Conservation (phyloP, 2,888 invertebrate species). For the Drymonia ruficornis region DNA sequence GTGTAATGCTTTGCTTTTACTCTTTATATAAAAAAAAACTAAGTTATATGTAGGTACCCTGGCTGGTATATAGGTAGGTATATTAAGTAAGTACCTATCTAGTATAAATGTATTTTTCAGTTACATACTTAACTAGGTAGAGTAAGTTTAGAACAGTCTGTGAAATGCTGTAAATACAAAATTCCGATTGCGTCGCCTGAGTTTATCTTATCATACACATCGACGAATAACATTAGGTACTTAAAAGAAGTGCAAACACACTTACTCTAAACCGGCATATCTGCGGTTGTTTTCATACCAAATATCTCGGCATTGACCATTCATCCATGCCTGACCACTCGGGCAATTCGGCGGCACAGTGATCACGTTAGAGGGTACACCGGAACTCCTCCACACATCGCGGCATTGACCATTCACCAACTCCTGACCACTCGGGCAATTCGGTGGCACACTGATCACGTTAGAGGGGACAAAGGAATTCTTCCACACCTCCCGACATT, state of each 20-base stretch:
- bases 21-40: too few relatives aligned
- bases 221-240: constrained; percentile 2
- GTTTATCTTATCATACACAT: constrained; percentile 7
- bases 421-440: constrained; percentile 41
- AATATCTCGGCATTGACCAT: constrained; percentile 37
- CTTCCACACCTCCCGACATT: constrained; percentile 34
- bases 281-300: constrained; percentile 11
- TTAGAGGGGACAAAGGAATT: constrained; percentile 20
- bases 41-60: too few relatives aligned
- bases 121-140: neutral
- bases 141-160: too few relatives aligned
- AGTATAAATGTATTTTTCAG: too few relatives aligned
- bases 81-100: too few relatives aligned
- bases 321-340: constrained; percentile 35
- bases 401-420: constrained; percentile 38
- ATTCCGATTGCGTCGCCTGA: neutral
- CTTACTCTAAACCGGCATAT: constrained; percentile 5
- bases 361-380: constrained; percentile 25
- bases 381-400: constrained; percentile 28
- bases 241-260: neutral
- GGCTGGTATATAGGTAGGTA: too few relatives aligned
- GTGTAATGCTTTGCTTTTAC: too few relatives aligned
- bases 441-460: constrained; percentile 40
- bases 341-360: constrained; percentile 48
- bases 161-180: too few relatives aligned